A percentile compares a stretch with the other conserved stretches of the same genome.
Conservation (phyloP, 2,113 vertebrate species). For the Rhinichthys klamathensis region DNA sequence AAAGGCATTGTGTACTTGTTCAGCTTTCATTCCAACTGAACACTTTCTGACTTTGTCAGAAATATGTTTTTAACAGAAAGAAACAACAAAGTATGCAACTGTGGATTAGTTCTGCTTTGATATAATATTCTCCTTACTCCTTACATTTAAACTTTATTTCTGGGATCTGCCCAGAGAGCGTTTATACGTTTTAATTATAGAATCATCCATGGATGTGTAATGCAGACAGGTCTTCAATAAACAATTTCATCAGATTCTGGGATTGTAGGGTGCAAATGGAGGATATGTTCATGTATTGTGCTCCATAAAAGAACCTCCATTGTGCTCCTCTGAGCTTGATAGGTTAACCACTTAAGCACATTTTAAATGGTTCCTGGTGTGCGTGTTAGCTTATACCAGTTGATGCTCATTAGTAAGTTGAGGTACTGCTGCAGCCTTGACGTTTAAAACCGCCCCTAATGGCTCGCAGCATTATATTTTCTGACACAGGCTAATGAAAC, state of each 20-base stretch:
- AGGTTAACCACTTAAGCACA: neutral
- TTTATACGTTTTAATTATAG: neutral
- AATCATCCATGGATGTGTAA: neutral
- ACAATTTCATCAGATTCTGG: neutral
- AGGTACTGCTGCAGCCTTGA: slow-evolving; percentile 28
- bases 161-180: neutral
- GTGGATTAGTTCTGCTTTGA: neutral
- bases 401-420: slow-evolving; percentile 43
- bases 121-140: neutral
- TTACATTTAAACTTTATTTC: neutral
- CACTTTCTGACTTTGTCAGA: neutral
- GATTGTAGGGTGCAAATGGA: neutral
- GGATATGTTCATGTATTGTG: neutral
- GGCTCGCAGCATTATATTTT: slow-evolving; percentile 41
- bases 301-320: neutral
- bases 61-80: too few species aligned
- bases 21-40: neutral
- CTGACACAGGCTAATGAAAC: slow-evolving; percentile 54
- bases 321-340: neutral
- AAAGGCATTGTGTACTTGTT: slow-evolving; percentile 31
- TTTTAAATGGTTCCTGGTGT: slow-evolving; percentile 30
- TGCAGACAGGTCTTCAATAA: neutral
- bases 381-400: neutral
- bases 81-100: neutral
- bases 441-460: neutral